phyloP scores from a whole-genome alignment of 2,888 invertebrate species.

The Leptogaster cylindrica region DNA sequence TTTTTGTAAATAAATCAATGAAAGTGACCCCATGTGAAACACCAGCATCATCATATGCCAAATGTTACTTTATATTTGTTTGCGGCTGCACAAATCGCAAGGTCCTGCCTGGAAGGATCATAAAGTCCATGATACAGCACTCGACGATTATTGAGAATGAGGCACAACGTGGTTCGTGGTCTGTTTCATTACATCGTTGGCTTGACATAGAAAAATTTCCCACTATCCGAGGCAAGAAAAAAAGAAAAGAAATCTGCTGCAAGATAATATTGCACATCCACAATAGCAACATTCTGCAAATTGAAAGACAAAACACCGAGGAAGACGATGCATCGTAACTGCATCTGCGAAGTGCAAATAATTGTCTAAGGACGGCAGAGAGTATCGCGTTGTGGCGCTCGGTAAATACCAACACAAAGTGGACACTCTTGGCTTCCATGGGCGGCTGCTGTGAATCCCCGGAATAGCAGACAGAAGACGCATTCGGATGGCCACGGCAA shows the following conservation, averaged over 20 bases:
- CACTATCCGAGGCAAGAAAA: slow-evolving; percentile 5
- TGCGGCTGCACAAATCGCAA: background rate
- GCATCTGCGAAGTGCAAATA: slow-evolving; percentile 32
- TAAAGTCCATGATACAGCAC: slow-evolving; percentile 30
- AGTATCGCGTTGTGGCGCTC: too few species aligned
- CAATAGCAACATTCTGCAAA: slow-evolving; percentile 30
- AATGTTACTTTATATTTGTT: too few species aligned
- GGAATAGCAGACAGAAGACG: slow-evolving; percentile 1
- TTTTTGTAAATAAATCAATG: slow-evolving; percentile 37
- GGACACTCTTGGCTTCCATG: slow-evolving; percentile 15
- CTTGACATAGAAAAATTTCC: slow-evolving; percentile 35
- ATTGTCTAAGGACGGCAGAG: slow-evolving; percentile 25
- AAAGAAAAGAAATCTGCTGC: too few species aligned
- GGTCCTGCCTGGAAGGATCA: background rate
- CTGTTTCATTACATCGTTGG: slow-evolving; percentile 23
- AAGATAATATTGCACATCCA: background rate
- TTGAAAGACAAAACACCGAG: slow-evolving; percentile 27
- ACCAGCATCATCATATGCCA: background rate
- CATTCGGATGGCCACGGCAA: background rate
- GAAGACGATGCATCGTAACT: slow-evolving; percentile 27
- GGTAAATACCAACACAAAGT: slow-evolving; percentile 16
- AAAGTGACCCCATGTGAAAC: slow-evolving; percentile 25
- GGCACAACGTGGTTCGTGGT: background rate
- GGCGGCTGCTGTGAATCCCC: background rate
- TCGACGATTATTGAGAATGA: slow-evolving; percentile 23